Percentiles rank a stretch among this genome's conserved stretches.
Evolutionary conservation across 2,113 vertebrate genomes (phyloP).

Genomic region (Acinonyx jubatus): DNA sequence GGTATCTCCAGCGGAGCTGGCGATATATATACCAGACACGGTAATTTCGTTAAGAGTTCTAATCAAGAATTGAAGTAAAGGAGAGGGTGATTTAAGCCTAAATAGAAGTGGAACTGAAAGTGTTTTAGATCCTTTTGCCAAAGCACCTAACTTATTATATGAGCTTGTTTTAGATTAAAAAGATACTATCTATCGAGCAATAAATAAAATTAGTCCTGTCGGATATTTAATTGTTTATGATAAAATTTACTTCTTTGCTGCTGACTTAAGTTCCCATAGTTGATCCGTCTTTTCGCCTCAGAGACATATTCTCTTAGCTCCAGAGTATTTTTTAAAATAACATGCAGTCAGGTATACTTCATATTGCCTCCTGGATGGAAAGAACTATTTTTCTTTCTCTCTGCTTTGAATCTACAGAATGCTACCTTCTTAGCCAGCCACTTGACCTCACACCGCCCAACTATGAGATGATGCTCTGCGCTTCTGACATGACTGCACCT

Average conservation of each 20-base stretch:
- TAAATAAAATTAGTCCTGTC: constrained; percentile 21
- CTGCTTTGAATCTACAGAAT: background rate
- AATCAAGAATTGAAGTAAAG: background rate
- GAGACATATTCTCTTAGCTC: background rate
- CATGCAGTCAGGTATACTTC: background rate
- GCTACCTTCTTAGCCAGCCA: background rate
- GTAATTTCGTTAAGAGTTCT: background rate
- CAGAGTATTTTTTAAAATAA: background rate
- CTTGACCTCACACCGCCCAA: background rate
- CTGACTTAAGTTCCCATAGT: background rate
- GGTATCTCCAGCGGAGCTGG: background rate
- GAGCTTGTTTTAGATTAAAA: constrained; percentile 30
- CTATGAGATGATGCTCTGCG: background rate
- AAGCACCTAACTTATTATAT: constrained; percentile 6
- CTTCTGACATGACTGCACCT: background rate
- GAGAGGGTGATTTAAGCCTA: background rate
- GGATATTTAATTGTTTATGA: background rate
- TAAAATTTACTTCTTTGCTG: background rate
- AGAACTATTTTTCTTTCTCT: background rate
- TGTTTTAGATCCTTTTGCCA: background rate
- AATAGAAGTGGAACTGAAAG: constrained; percentile 7
- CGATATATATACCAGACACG: background rate
- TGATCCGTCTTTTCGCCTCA: background rate
- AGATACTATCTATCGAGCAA: background rate
- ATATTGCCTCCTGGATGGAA: background rate